Evolutionary conservation across 1,140 invertebrate species (phyloP), one percentile per base, ranked within the genome.

Genomic region (Temnothorax nylanderi): DNA sequence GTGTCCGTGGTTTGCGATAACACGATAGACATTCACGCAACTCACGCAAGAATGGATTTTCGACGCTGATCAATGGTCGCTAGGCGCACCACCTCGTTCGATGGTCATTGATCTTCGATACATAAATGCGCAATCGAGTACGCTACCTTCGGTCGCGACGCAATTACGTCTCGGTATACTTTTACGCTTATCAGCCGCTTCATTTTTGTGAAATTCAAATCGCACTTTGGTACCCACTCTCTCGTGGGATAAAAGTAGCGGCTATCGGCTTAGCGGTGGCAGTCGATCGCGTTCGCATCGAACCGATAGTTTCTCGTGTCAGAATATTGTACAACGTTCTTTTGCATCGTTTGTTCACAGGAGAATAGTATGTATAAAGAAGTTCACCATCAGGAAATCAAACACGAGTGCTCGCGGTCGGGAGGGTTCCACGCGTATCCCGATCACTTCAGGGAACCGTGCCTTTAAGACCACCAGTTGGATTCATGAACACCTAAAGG

Each of bases 361-460:
- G 89, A 92, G 89, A 94, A 95, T 95, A 95, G 93, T 95, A 95
- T 95, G 94, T 89, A 89, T 93, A 95, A 92, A 93, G 94, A 93
- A 94, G 91, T 91, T 89, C 91, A 90, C 76, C 89, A 87, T 82
- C 91, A 93, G 80, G 93, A 94, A 92, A 91, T 93, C 65, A 93
- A 94, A 93, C 92, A 93, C 92, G 93, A 94, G 92, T 94, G 92
- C 85, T 92, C 91, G 93, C 94, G 91, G 93, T 93, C 94, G 72
- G 91, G 92, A 87, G 93, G 91, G 85, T 92, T 94, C 91, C 92
- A 95, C 88, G 93, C 93, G 91, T 95, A 93, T 91, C 94, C 94
- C 54, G 94, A 95, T 91, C 94, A 95, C 76, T 95, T 95, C 88
- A 94, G 94, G 93, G 94, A 95, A 93, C 75, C 90, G 44, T n/a